Evolutionary conservation across 2,113 vertebrate genomes (phyloP), one percentile per base, ranked within the genome.

Genomic region (Garra rufa): DNA sequence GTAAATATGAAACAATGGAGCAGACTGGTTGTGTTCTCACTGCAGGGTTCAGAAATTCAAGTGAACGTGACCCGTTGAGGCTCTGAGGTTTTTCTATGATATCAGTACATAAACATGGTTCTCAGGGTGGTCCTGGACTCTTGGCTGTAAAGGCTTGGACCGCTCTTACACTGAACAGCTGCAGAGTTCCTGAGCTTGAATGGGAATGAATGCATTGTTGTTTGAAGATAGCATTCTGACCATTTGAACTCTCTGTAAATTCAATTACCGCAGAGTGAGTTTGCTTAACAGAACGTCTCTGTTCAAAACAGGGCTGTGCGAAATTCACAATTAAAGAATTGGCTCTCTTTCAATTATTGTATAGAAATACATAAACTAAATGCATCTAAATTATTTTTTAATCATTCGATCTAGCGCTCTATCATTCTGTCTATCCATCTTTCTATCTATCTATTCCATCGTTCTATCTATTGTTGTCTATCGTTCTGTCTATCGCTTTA

Each of bases 161-260:
- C 4, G 30, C 34, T 48, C 67, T 88, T 41, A 8, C 69, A 76
- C 75, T 93, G 77, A 87, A 75, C 83, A 85, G 73, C 48, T 21
- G 83, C 59, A 41, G 83, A 86, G 87, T 83, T 3, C 34, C 87
- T 88, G 80, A 88, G 87, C 57, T 74, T 57, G 85, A 86, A 86
- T 89, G 89, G 86, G 90, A 91, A 87, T 79, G 80, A 85, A 87
- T 84, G 85, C 91, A 92, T 92, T 92, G 92, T 94, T 90, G 87
- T 90, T 89, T 87, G 87, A 89, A 93, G 93, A 95, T 93, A 94
- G 93, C 92, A 90, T 93, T 93, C 90, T 91, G 91, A 76, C 86
- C 84, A 52, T 92, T 87, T 92, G 88, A 93, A 92, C 92, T 90
- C 87, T 90, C 67, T 89, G 90, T 89, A 88, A 89, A 90, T 91